Percentiles rank a stretch among this genome's conserved stretches.
Evolutionary conservation across 1,140 invertebrate genomes (phyloP).

Genomic region (Palaemon carinicauda): DNA sequence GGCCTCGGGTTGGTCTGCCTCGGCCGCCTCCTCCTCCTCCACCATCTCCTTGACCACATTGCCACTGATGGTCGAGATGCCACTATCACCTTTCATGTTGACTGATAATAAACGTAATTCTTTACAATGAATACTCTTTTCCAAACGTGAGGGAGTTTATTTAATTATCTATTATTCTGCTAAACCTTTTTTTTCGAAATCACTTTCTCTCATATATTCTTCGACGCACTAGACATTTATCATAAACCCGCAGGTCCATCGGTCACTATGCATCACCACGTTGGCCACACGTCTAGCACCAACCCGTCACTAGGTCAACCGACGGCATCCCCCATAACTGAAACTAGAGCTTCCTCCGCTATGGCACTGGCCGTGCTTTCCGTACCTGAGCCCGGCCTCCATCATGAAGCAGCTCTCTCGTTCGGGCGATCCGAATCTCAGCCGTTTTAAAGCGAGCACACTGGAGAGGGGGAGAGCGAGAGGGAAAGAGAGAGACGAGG

Average conservation of each 20-base stretch:
- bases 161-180: not conserved
- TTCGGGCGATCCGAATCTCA: not conserved
- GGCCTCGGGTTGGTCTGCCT: not conserved
- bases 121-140: not conserved
- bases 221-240: no score
- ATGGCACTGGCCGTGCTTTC: not conserved
- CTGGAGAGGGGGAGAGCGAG: not conserved
- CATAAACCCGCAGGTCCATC: not conserved
- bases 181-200: not conserved
- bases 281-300: no score
- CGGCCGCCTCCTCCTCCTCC: not conserved
- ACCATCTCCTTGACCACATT: not conserved
- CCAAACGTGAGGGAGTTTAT: not conserved
- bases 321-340: no score
- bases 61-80: conserved; percentile 10
- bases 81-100: conserved; percentile 14
- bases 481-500: not conserved
- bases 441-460: not conserved
- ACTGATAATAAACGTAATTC: not conserved
- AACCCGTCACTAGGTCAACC: no score
- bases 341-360: not conserved
- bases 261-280: not conserved
- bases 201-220: not conserved
- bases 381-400: not conserved
- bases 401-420: not conserved